Percentiles rank a stretch among this genome's conserved stretches.
These are phyloP conservation scores for Prunella strophiata DNA, from an alignment of 2,797 vertebrate genomes.

Conservation along the genomic window DNA sequence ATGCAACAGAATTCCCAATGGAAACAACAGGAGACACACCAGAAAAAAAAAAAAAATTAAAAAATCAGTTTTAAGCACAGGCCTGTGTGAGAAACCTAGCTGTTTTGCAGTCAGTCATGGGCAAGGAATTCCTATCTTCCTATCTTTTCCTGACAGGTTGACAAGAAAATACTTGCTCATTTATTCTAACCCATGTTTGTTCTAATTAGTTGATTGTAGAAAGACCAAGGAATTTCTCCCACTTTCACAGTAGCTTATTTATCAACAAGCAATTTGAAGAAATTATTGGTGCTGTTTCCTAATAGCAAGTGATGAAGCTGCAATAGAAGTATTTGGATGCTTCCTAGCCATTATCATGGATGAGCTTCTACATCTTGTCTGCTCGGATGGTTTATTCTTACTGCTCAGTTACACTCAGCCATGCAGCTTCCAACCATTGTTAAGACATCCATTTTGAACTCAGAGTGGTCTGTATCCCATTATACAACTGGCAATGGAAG, in stretches of 20 bases:
- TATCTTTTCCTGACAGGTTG: not conserved
- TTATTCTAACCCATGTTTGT: not conserved
- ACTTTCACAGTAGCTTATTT: not conserved
- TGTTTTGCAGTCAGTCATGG: not conserved
- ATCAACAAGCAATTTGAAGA: not conserved
- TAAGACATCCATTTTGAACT: not conserved
- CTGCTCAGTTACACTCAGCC: not conserved
- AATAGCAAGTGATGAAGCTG: not conserved
- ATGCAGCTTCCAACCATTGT: not conserved
- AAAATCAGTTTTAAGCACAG: not conserved
- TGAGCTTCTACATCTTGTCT: not conserved
- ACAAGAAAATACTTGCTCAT: conserved; percentile 1
- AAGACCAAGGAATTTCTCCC: not conserved
- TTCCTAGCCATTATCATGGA: not conserved
- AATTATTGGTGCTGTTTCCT: not conserved
- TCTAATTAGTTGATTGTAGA: not conserved
- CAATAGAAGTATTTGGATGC: not conserved
- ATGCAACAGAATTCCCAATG: not conserved
- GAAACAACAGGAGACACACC: not conserved
- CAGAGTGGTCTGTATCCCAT: not conserved
- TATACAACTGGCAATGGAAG: not conserved
- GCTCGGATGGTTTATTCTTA: not conserved
- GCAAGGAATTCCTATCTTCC: not conserved
- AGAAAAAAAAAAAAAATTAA: not conserved
- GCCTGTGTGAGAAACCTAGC: not conserved